A percentile compares a stretch with the other conserved stretches of the same genome.
Evolutionary conservation across 2,888 invertebrate genomes (phyloP).

Genomic region (Melanotus villosus): DNA sequence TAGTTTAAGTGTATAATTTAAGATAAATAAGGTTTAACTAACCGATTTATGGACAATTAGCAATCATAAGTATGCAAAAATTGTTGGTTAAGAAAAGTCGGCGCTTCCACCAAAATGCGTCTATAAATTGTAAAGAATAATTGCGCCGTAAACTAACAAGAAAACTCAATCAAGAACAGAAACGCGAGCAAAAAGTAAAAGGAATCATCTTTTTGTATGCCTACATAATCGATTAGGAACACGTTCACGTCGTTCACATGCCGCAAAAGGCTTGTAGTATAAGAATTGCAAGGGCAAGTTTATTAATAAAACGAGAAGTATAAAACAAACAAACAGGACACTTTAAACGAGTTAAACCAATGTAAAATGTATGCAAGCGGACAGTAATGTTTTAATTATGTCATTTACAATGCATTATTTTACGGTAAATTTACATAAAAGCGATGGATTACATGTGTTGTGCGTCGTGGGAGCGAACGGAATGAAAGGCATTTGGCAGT

Average conservation of each 20-base stretch:
- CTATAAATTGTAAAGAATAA: too few species aligned
- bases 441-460: slow-evolving; percentile 48
- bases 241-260: too few species aligned
- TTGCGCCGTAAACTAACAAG: too few species aligned
- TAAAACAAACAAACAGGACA: slow-evolving; percentile 21
- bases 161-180: too few species aligned
- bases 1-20: too few species aligned
- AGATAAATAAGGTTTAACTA: too few species aligned
- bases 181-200: background rate
- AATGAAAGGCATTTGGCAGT: slow-evolving; percentile 53
- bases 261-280: background rate
- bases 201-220: background rate
- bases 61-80: too few species aligned
- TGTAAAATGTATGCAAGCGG: slow-evolving; percentile 34
- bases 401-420: slow-evolving; percentile 51
- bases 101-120: too few species aligned
- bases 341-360: slow-evolving; percentile 25
- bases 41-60: too few species aligned
- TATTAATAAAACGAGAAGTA: slow-evolving; percentile 23
- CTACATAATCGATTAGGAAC: too few species aligned
- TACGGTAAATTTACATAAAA: slow-evolving; percentile 52
- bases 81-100: too few species aligned
- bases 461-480: slow-evolving; percentile 50
- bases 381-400: slow-evolving; percentile 55
- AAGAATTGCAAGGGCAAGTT: slow-evolving; percentile 12